A percentile compares a stretch with the other conserved stretches of the same genome.
Conservation (phyloP, 1,140 invertebrate species). For the Drosophila repletoides region DNA sequence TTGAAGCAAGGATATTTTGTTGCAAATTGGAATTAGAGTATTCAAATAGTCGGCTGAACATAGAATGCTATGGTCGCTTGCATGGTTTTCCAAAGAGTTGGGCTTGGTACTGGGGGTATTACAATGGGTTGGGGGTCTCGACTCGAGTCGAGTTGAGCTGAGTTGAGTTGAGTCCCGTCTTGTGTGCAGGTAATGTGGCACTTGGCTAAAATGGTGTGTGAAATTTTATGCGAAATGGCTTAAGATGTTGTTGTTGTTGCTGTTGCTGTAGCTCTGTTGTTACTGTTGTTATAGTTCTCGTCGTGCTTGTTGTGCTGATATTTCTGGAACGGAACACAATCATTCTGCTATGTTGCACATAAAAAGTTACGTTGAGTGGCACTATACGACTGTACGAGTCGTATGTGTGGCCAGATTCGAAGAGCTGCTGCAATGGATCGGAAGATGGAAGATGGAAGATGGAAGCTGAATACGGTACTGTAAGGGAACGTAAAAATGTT, state of each 20-base stretch:
- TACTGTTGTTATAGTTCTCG: slow-evolving; percentile 51
- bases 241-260: slow-evolving; percentile 58
- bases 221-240: slow-evolving; percentile 82
- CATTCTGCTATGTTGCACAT: slow-evolving; percentile 80
- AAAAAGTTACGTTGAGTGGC: slow-evolving; percentile 79
- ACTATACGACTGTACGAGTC: slow-evolving; percentile 41
- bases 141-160: slow-evolving; percentile 21
- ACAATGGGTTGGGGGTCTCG: not conserved
- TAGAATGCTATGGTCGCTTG: slow-evolving; percentile 17
- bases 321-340: slow-evolving; percentile 79
- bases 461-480: not conserved
- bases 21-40: too few species aligned
- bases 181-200: slow-evolving; percentile 82
- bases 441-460: not conserved
- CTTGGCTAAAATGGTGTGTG: slow-evolving; percentile 82
- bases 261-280: slow-evolving; percentile 31
- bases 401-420: slow-evolving; percentile 31
- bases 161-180: slow-evolving; percentile 66
- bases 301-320: slow-evolving; percentile 74
- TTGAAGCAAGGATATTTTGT: too few species aligned
- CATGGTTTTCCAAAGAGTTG: slow-evolving; percentile 13
- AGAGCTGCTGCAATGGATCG: slow-evolving; percentile 38
- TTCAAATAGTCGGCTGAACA: too few species aligned
- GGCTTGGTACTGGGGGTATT: not conserved
- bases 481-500: not conserved